These are phyloP conservation scores for Nansenia antarctica DNA, from an alignment of 2,113 vertebrate species.

Conservation along the genomic window DNA sequence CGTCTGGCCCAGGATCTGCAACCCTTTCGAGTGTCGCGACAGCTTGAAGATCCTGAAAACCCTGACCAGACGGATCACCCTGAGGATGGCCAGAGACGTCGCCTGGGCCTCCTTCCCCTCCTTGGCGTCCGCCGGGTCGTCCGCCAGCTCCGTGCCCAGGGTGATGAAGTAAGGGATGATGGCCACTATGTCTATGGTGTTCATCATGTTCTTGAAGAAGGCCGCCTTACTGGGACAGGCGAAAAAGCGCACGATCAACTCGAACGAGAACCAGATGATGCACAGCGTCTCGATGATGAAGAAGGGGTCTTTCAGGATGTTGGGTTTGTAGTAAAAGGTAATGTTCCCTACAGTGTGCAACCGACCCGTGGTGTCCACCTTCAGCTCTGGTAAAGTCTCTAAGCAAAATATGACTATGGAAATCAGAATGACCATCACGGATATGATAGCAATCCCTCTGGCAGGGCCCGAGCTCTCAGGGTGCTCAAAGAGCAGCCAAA, in stretches of 20 bases:
- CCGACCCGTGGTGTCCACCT: conserved; percentile 80
- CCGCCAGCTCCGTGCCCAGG: conserved; percentile 94
- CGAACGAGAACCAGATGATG: conserved; percentile 99
- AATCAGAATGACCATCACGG: conserved; percentile 98
- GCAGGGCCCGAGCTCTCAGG: conserved; percentile 95
- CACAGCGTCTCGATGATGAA: conserved; percentile 96
- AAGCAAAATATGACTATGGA: conserved; percentile 99
- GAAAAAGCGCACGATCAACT: conserved; percentile 94
- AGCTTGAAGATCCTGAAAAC: conserved; percentile 99
- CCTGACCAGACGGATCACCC: conserved; percentile 98
- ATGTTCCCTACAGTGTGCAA: conserved; percentile 80
- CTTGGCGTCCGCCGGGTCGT: conserved; percentile 75
- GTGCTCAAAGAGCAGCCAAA: conserved; percentile 98
- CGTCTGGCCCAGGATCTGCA: conserved; percentile 98
- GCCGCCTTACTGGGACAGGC: conserved; percentile 97
- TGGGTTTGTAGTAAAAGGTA: conserved; percentile 86
- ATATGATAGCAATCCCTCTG: conserved; percentile 94
- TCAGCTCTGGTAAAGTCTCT: conserved; percentile 94
- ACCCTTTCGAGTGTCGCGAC: conserved; percentile 97
- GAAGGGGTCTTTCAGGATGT: conserved; percentile 95
- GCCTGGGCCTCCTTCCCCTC: conserved; percentile 93
- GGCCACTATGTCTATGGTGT: conserved; percentile 98
- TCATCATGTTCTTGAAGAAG: conserved; percentile 99
- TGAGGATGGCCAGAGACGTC: conserved; percentile 97
- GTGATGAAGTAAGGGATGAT: conserved; percentile 99